Base-by-base conservation (phyloP, 2,797 vertebrate genomes). In the Salarias fasciatus region DNA sequence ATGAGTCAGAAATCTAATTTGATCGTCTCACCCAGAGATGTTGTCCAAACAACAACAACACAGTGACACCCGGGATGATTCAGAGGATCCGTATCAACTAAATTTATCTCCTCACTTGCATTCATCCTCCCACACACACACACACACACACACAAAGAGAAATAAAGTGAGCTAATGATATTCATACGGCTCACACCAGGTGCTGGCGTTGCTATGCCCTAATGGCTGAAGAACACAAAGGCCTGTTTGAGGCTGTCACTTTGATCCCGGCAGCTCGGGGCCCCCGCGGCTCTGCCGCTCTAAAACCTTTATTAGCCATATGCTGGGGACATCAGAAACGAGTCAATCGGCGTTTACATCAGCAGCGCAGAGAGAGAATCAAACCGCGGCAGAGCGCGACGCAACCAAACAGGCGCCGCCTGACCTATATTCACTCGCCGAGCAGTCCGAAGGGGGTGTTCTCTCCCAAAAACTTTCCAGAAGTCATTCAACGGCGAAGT, bases 281-380 rank as follows among this genome's bases (percentile, higher is more conserved):
- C 65, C 66, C 64, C 48, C 11, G 81, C n/a, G 79, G 75, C 69
- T 71, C 75, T 3, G 53, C 44, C 11, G 13, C 65, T 66, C 64
- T 82, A 62, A 83, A 86, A 79, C 78, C 79, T 79, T 85, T 72
- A 80, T 83, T 72, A 77, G 52, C 71, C 80, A 69, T 64, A 84
- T 70, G 69, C 75, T 35, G 56, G 41, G 73, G 54, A 72, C 80
- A 83, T 70, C 72, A 71, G 59, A 79, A 71, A 73, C 56, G 29
- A 69, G 74, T 75, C 72, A 68, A 65, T 77, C 80, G 52, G 79
- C 66, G 45, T 80, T 72, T 64, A 60, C 24, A 50, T 71, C 69
- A 31, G 48, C 18, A 3, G 18, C 67, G 45, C 51, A 28, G 35
- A 44, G 33, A 9, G 8, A 42, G 50, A 62, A 29, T 15, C 29